phyloP scores from a whole-genome alignment of 2,113 vertebrate genomes.

The Talpa occidentalis region DNA sequence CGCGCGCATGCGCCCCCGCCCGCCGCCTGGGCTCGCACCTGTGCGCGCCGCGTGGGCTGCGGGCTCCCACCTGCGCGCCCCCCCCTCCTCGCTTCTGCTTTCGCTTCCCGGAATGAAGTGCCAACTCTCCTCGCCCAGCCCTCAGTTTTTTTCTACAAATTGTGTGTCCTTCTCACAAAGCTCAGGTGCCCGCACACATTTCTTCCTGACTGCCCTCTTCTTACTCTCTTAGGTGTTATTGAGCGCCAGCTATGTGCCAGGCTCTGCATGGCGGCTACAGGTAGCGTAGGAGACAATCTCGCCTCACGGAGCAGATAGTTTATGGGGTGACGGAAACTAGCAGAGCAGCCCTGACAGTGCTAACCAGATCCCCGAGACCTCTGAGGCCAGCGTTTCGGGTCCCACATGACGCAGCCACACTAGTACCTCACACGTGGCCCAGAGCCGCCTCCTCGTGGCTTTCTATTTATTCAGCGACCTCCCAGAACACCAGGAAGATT shows the following conservation, averaged over 20 bases:
- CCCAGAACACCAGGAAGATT: not conserved
- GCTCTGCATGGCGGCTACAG: rapidly evolving
- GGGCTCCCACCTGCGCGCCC: rapidly evolving
- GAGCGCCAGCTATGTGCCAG: not conserved
- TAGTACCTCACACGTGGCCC: not conserved
- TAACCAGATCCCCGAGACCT: not conserved
- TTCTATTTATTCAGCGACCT: not conserved
- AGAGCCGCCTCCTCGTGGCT: not conserved
- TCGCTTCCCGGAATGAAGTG: too few relatives aligned
- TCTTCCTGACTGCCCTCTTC: not conserved
- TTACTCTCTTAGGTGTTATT: not conserved
- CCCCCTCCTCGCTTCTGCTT: too few relatives aligned
- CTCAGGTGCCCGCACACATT: not conserved
- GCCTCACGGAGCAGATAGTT: not conserved
- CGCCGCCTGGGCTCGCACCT: not conserved
- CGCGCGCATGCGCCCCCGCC: rapidly evolving
- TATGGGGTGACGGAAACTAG: not conserved
- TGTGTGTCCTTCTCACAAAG: not conserved
- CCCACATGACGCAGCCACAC: not conserved
- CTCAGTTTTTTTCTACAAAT: not conserved
- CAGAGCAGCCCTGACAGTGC: not conserved
- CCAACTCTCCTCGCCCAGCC: not conserved
- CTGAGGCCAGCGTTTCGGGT: not conserved
- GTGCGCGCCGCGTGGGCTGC: rapidly evolving
- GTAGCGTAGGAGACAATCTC: not conserved